Evolutionary conservation across 2,797 vertebrate species (phyloP).

Genomic region (Micropoecilia bifurca): DNA sequence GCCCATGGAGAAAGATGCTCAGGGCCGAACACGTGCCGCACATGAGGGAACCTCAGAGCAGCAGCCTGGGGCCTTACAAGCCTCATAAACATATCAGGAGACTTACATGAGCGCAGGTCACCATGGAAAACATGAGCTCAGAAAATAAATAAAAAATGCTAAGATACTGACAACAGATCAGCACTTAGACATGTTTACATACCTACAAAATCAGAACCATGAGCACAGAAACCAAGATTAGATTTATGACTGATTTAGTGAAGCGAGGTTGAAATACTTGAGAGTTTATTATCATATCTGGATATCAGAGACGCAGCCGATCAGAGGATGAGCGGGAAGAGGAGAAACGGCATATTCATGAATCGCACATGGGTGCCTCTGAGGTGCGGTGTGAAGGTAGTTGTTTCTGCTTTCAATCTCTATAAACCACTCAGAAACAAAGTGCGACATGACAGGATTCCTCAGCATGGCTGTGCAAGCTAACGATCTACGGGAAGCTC

Average conservation of each 20-base stretch:
- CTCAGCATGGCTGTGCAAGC: constrained; percentile 1
- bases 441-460: not conserved
- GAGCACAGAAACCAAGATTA: constrained; percentile 27
- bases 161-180: constrained; percentile 42
- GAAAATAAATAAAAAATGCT: constrained; percentile 55
- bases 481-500: not conserved
- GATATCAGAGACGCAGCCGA: constrained; percentile 10
- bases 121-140: constrained; percentile 77
- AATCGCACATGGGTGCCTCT: constrained; percentile 3
- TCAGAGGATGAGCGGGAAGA: constrained; percentile 22
- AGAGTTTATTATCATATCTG: constrained; percentile 18
- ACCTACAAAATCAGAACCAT: constrained; percentile 52
- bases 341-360: constrained; percentile 19
- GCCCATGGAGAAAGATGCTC: constrained; percentile 62
- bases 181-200: constrained; percentile 41
- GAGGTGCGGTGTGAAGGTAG: constrained; percentile 7
- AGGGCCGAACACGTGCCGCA: constrained; percentile 69
- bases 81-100: constrained; percentile 65
- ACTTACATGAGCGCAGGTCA: constrained; percentile 59
- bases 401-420: constrained; percentile 26
- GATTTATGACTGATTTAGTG: constrained; percentile 37
- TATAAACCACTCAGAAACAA: constrained; percentile 1
- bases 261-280: constrained; percentile 17
- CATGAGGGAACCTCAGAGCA: constrained; percentile 52
- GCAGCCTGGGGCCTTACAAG: constrained; percentile 58